phyloP scores from a whole-genome alignment of 1,140 invertebrate species.

The Drosophila mayri region DNA sequence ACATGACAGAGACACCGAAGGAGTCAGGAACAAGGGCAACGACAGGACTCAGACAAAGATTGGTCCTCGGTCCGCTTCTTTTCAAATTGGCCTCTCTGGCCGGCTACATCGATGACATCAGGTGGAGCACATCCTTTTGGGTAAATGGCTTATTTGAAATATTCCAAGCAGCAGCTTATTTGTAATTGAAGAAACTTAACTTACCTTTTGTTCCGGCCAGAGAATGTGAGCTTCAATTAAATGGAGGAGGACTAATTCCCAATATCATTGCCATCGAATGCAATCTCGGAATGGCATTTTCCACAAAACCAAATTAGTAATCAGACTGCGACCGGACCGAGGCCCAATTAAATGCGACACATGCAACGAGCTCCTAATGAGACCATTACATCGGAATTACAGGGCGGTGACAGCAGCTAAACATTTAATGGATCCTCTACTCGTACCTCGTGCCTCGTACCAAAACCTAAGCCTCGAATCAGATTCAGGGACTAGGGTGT shows the following conservation, averaged over 20 bases:
- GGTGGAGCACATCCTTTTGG: constrained; percentile 59
- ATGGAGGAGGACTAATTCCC: neutral
- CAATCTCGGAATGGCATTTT: constrained; percentile 30
- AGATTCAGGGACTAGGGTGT: constrained; percentile 49
- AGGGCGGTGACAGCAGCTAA: constrained; percentile 47
- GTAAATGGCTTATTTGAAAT: constrained; percentile 65
- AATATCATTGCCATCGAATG: constrained; percentile 26
- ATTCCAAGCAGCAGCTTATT: constrained; percentile 61
- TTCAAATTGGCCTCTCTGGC: constrained; percentile 67
- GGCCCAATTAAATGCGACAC: constrained; percentile 66
- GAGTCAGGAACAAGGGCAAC: constrained; percentile 12
- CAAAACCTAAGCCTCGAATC: neutral
- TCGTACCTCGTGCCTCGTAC: neutral
- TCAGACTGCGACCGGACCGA: constrained; percentile 6
- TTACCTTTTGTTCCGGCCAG: constrained; percentile 35
- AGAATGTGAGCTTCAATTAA: constrained; percentile 26
- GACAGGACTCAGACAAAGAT: constrained; percentile 31
- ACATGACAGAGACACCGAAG: neutral
- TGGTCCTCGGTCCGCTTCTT: constrained; percentile 49
- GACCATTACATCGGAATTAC: constrained; percentile 68
- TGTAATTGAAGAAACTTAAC: constrained; percentile 50
- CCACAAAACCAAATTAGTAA: constrained; percentile 47
- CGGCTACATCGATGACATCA: constrained; percentile 41
- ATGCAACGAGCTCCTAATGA: constrained; percentile 56
- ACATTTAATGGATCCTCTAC: constrained; percentile 42